Conservation (phyloP, 1,140 invertebrate genomes). For the Diachasma alloeum region DNA sequence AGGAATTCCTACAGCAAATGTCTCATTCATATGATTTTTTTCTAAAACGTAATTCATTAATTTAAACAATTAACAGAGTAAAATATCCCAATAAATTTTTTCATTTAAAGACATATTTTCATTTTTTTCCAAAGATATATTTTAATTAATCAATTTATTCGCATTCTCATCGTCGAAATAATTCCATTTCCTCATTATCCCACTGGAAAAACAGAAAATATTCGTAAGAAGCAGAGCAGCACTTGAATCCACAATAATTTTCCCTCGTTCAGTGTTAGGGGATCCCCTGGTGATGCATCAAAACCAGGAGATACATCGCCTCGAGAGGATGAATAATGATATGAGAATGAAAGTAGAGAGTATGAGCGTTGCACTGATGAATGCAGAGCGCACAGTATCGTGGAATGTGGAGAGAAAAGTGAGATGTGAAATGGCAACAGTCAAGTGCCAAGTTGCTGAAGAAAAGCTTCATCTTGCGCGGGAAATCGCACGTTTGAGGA, state of each 20-base stretch:
- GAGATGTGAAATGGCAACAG: conserved; percentile 11
- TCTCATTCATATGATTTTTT: too few relatives aligned
- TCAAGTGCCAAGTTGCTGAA: conserved; percentile 11
- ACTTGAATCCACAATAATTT: background rate
- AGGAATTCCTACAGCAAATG: too few relatives aligned
- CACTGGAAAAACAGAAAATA: background rate
- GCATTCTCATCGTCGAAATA: background rate
- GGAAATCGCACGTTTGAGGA: conserved; percentile 34
- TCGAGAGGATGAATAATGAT: conserved; percentile 24
- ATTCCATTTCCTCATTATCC: background rate
- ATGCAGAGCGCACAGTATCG: conserved; percentile 14
- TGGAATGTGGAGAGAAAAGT: conserved; percentile 2
- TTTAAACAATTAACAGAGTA: too few relatives aligned
- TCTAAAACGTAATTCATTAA: too few relatives aligned
- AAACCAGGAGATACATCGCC: conserved; percentile 30
- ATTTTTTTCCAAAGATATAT: too few relatives aligned
- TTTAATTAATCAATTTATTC: too few relatives aligned
- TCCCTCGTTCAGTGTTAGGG: background rate
- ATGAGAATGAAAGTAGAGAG: conserved; percentile 31
- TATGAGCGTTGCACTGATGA: conserved; percentile 12
- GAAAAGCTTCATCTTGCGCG: conserved; percentile 28
- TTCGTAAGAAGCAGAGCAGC: background rate
- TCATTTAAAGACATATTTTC: too few relatives aligned
- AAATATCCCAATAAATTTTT: too few relatives aligned
- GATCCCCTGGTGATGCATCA: conserved; percentile 36